Percentiles rank a stretch among this genome's conserved stretches.
Conservation (phyloP, 2,888 invertebrate genomes). For the Anoncus sp. region DNA sequence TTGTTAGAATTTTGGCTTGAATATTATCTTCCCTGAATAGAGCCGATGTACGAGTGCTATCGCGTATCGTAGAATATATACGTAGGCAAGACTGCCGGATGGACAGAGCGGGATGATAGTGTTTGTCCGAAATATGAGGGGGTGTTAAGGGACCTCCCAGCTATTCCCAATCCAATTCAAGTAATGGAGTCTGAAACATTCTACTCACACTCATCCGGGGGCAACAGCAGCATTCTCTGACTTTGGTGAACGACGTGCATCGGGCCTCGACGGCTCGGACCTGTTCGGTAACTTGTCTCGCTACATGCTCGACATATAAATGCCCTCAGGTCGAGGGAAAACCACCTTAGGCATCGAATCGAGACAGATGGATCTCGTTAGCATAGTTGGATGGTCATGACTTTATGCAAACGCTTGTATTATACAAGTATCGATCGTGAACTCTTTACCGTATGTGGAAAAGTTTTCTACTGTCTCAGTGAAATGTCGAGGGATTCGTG, state of each 20-base stretch:
- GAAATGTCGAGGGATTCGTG: neutral
- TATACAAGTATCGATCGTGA: neutral
- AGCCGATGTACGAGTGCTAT: slow-evolving; percentile 13
- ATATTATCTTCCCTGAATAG: slow-evolving; percentile 8
- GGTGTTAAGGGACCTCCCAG: slow-evolving; percentile 76
- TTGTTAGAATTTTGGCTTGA: neutral
- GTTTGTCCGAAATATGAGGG: slow-evolving; percentile 78
- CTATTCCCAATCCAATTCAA: slow-evolving; percentile 81
- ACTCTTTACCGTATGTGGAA: neutral
- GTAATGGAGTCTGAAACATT: slow-evolving; percentile 81
- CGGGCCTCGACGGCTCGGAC: slow-evolving; percentile 37
- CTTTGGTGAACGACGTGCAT: slow-evolving; percentile 38
- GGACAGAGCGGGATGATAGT: slow-evolving; percentile 49
- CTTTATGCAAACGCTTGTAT: slow-evolving; percentile 7
- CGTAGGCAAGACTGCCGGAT: slow-evolving; percentile 10
- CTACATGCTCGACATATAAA: slow-evolving; percentile 59
- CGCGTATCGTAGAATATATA: slow-evolving; percentile 5
- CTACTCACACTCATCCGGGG: slow-evolving; percentile 16
- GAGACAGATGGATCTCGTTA: neutral
- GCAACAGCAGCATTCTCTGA: slow-evolving; percentile 33
- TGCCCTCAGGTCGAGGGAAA: slow-evolving; percentile 19
- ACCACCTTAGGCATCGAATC: slow-evolving; percentile 21
- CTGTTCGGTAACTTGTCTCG: slow-evolving; percentile 28
- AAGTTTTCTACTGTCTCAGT: neutral
- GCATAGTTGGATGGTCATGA: slow-evolving; percentile 3